Conservation (phyloP, 2,888 invertebrate genomes). For the Lithosia quadra region DNA sequence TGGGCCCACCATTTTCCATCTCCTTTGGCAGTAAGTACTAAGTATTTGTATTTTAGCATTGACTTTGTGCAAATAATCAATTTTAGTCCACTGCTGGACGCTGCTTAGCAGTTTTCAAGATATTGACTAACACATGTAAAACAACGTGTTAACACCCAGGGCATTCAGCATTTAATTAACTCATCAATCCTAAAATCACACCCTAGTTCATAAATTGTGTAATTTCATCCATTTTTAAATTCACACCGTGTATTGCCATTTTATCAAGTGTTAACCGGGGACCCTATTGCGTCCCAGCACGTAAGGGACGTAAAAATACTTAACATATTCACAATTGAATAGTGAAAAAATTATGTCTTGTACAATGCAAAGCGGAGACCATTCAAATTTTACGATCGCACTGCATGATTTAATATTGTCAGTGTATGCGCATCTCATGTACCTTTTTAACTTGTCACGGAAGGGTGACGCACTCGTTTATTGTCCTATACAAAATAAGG, state of each 20-base stretch:
- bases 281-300: slow-evolving; percentile 33
- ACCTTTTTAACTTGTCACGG: slow-evolving; percentile 41
- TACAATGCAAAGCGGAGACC: slow-evolving; percentile 48
- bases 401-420: slow-evolving; percentile 52
- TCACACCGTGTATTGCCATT: neutral
- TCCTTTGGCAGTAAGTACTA: too few species aligned
- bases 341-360: slow-evolving; percentile 50
- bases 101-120: too few species aligned
- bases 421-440: slow-evolving; percentile 55
- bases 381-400: slow-evolving; percentile 60
- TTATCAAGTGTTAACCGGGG: slow-evolving; percentile 25
- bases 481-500: neutral
- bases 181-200: too few species aligned
- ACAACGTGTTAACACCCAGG: too few species aligned
- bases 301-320: slow-evolving; percentile 42
- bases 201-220: neutral
- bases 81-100: too few species aligned
- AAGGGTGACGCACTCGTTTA: slow-evolving; percentile 21
- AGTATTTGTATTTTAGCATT: too few species aligned
- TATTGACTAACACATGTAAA: too few species aligned
- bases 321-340: slow-evolving; percentile 41
- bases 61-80: too few species aligned
- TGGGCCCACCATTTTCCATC: too few species aligned
- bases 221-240: slow-evolving; percentile 12
- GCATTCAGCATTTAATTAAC: too few species aligned